Conservation (phyloP, 2,797 vertebrate genomes). For the Fistularia commersonii region DNA sequence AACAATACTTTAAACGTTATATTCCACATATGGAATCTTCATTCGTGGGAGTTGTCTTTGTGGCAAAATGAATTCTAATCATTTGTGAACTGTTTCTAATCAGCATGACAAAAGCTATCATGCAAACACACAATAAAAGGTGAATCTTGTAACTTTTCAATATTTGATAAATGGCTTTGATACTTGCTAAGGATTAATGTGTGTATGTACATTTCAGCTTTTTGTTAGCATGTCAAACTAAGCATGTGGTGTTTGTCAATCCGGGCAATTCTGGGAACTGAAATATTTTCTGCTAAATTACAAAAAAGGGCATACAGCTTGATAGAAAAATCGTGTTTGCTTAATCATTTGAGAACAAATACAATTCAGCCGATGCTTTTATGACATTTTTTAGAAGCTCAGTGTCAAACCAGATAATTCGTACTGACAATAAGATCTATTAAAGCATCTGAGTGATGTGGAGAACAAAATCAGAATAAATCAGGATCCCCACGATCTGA, state of each 20-base stretch:
- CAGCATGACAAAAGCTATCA: constrained; percentile 3
- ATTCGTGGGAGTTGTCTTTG: constrained; percentile 18
- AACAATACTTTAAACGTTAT: constrained; percentile 18
- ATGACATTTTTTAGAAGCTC: no score
- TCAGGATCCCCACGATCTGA: constrained; percentile 21
- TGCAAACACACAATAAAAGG: constrained; percentile 8
- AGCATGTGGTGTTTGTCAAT: no score
- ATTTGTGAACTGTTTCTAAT: constrained; percentile 22
- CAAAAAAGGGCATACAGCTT: no score
- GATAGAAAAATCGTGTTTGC: no score
- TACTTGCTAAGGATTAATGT: constrained; percentile 56
- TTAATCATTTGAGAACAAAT: no score
- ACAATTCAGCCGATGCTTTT: no score
- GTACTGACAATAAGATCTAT: not conserved
- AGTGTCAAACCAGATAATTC: no score
- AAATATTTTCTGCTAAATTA: no score
- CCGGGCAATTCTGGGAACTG: no score
- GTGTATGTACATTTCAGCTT: constrained; percentile 33
- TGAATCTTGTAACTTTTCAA: constrained; percentile 28
- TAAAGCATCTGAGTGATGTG: not conserved
- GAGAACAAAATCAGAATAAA: constrained; percentile 9
- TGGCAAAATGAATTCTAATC: constrained; percentile 22
- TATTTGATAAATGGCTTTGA: constrained; percentile 49
- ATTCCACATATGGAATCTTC: constrained; percentile 8
- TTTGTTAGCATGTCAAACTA: not conserved